A percentile compares a stretch with the other conserved stretches of the same genome.
Evolutionary conservation across 2,113 vertebrate species (phyloP).

Genomic region (Epinephelus moara): DNA sequence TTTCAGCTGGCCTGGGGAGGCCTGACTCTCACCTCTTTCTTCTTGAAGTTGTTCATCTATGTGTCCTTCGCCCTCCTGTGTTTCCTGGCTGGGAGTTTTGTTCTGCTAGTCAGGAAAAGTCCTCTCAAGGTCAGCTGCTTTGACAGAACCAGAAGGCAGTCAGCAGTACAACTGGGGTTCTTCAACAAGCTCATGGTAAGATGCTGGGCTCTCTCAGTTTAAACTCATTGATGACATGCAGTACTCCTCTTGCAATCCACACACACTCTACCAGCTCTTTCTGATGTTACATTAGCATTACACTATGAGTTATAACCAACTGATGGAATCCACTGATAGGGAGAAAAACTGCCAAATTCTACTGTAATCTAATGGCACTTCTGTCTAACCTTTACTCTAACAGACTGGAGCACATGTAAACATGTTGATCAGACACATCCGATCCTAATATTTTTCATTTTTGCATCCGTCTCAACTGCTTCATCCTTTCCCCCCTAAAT

Average conservation of each 20-base stretch:
- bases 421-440: not conserved
- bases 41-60: slow-evolving; percentile 86
- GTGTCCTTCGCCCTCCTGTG: slow-evolving; percentile 85
- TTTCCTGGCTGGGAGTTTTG: slow-evolving; percentile 83
- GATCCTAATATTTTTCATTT: not conserved
- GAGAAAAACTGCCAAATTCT: not conserved
- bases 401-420: not conserved
- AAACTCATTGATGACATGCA: no score
- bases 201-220: not conserved
- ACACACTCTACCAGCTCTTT: not conserved
- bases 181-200: slow-evolving; percentile 85
- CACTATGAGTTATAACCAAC: not conserved
- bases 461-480: not conserved
- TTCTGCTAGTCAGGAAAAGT: slow-evolving; percentile 82
- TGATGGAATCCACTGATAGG: not conserved
- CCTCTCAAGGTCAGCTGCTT: slow-evolving; percentile 81
- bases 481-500: not conserved
- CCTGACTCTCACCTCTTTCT: slow-evolving; percentile 83
- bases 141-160: slow-evolving; percentile 64
- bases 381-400: not conserved
- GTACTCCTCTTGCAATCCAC: no score
- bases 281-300: not conserved
- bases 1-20: slow-evolving; percentile 84
- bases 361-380: not conserved
- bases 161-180: slow-evolving; percentile 71